Base-by-base conservation (phyloP, 2,888 invertebrate species). In the Drosophila mayaguana region DNA sequence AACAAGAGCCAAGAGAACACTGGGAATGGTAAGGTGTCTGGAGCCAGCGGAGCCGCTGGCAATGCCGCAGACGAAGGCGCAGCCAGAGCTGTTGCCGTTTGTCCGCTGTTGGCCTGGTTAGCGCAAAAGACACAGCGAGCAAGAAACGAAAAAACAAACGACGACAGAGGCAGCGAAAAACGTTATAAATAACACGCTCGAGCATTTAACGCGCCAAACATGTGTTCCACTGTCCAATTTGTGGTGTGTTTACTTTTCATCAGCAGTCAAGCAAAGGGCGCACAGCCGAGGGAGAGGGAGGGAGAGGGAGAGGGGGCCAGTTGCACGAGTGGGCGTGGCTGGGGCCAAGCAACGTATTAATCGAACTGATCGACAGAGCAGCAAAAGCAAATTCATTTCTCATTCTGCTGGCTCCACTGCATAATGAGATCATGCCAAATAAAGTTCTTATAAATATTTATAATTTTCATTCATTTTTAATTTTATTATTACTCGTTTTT, bases 181-280 rank as follows among this genome's bases (percentile, higher is more conserved):
- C 88, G 86, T 88, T 85, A 87, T 80, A 88, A 86, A 88, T 86
- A 87, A 84, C 84, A 84, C 87, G 83, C 88, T 82, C 83, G 87
- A 88, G 83, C 89, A 89, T 88, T 89, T 89, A 89, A 88, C 89
- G 89, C 89, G 87, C 88, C 89, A 84, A 88, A 89, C 89, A 89
- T 89, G 88, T 89, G 89, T 89, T 88, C 86, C 86, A 86, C 83
- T 84, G 89, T 87, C 84, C 89, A 89, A 88, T 89, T 88, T 88
- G 87, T 87, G 87, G 88, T 82, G 82, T 88, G 87, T 88, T 87
- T 88, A 86, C 87, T 82, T 88, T 87, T 83, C 83, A 85, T 83
- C 86, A 88, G 79, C 56, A 63, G 61, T 57, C 55, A 51, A 16
- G 18, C 28, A 7, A 18, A 22, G 12, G 43, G 16, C 11, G 14